Conservation (phyloP, 2,113 vertebrate species). For the Eubucco bourcierii region DNA sequence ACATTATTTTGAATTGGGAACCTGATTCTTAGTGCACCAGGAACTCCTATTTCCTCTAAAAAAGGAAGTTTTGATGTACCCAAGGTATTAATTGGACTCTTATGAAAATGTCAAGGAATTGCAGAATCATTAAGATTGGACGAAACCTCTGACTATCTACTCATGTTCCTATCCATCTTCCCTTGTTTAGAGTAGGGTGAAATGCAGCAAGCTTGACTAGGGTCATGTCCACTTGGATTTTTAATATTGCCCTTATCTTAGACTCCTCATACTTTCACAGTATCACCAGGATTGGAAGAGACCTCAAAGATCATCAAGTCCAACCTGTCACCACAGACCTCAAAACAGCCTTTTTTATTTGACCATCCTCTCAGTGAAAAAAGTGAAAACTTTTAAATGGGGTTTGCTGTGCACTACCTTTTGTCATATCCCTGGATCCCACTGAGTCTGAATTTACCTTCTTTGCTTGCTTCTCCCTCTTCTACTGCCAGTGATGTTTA, state of each 20-base stretch:
- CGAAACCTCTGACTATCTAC: neutral
- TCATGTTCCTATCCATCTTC: neutral
- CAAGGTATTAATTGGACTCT: neutral
- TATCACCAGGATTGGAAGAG: no score
- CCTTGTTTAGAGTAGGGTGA: neutral
- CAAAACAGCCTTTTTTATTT: neutral
- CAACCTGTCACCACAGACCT: no score
- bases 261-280: neutral
- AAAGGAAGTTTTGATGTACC: neutral
- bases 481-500: neutral
- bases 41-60: neutral
- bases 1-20: neutral
- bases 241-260: neutral
- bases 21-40: neutral
- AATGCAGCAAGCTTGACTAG: neutral
- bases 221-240: neutral
- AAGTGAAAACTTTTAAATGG: fast-evolving
- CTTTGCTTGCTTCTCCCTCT: neutral
- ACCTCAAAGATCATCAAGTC: no score
- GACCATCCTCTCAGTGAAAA: neutral
- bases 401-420: neutral
- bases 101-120: neutral
- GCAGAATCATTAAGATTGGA: neutral
- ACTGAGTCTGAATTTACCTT: neutral
- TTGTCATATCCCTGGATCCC: neutral